Evolutionary conservation across 2,113 vertebrate species (phyloP).

Genomic region (Malurus cyaneus): DNA sequence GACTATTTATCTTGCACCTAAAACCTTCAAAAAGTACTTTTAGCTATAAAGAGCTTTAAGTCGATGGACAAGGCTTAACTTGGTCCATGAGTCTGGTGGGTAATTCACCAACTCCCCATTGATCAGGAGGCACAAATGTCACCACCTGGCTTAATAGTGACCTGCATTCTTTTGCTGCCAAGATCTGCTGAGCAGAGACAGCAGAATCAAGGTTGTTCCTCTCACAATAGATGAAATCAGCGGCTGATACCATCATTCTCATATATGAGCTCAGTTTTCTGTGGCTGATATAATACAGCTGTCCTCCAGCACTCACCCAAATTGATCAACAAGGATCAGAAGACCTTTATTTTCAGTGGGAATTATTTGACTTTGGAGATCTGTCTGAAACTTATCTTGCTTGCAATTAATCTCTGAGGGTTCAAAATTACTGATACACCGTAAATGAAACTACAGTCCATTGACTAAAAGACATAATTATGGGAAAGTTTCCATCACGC

Average conservation of each 20-base stretch:
- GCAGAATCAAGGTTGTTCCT: neutral
- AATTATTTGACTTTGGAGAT: neutral
- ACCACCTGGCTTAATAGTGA: neutral
- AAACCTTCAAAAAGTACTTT: constrained; percentile 6
- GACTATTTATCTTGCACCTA: neutral
- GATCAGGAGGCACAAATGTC: neutral
- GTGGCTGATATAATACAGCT: neutral
- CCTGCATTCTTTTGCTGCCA: neutral
- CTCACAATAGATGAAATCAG: neutral
- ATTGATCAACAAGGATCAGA: neutral
- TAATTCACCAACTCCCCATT: neutral
- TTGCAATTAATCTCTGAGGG: neutral
- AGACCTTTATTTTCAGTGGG: neutral
- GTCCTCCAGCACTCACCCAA: neutral
- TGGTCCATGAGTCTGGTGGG: neutral
- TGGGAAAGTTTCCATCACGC: neutral
- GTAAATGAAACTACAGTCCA: neutral
- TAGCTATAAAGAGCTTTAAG: neutral
- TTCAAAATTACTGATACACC: neutral
- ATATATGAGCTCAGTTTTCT: neutral
- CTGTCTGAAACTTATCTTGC: neutral
- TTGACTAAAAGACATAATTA: neutral
- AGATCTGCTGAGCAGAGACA: neutral
- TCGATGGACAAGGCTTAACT: neutral
- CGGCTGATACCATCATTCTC: neutral